Conservation (phyloP, 1,140 invertebrate genomes). For the Ridgeia piscesae region DNA sequence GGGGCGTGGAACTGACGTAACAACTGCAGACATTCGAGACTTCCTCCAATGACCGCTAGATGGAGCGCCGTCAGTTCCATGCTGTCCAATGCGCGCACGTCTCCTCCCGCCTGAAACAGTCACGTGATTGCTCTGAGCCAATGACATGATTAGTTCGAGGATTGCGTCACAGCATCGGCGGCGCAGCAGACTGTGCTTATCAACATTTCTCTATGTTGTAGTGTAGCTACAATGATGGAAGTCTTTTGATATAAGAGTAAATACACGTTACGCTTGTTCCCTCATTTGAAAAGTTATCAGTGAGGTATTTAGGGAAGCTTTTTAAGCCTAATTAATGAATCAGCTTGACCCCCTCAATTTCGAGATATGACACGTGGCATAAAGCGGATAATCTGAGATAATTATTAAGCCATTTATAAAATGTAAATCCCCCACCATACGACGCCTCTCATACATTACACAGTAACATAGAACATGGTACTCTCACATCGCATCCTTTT, state of each 20-base stretch:
- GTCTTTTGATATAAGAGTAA: neutral
- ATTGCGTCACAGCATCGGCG: neutral
- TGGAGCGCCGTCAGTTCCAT: constrained; percentile 35
- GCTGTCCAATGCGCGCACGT: constrained; percentile 43
- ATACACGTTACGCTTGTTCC: neutral
- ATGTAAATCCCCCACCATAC: neutral
- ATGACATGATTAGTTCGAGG: neutral
- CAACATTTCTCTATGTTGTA: neutral
- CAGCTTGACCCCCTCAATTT: no score
- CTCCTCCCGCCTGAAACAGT: constrained; percentile 40
- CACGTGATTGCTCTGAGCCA: neutral
- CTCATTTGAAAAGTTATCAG: neutral
- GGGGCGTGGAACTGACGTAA: neutral
- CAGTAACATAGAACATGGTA: no score
- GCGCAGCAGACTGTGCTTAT: neutral
- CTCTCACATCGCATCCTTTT: no score
- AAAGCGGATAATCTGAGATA: neutral
- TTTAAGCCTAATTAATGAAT: no score
- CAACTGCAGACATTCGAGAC: neutral
- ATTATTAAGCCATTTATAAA: neutral
- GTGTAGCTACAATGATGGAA: neutral
- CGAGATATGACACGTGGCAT: neutral
- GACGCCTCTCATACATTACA: no score
- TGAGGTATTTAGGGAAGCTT: no score
- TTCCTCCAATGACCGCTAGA: neutral